Evolutionary conservation across 2,113 vertebrate genomes (phyloP).

Genomic region (Conger conger): DNA sequence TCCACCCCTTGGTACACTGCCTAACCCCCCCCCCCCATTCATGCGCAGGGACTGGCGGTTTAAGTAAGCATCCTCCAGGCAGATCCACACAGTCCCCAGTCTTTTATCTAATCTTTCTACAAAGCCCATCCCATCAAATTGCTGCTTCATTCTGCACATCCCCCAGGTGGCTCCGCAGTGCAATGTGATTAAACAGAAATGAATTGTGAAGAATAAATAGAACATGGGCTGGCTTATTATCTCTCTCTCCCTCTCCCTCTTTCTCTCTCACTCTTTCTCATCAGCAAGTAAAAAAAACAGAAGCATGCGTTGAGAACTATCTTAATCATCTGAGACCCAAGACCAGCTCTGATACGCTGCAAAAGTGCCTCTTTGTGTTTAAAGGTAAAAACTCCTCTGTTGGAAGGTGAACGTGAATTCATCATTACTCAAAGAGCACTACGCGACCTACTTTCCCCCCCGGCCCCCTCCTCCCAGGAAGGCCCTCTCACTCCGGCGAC

Average conservation of each 20-base stretch:
- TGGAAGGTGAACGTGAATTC: not conserved
- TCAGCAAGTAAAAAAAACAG: not conserved
- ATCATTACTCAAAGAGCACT: not conserved
- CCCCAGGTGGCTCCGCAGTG: conserved; percentile 29
- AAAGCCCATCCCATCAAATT: conserved; percentile 11
- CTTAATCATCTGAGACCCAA: not conserved
- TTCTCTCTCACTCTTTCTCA: not conserved
- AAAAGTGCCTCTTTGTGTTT: not conserved
- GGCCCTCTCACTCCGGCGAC: not conserved
- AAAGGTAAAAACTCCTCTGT: not conserved
- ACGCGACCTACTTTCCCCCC: not conserved
- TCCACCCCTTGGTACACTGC: not conserved
- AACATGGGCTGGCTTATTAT: not conserved
- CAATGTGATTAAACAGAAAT: conserved; percentile 31
- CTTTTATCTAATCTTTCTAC: conserved; percentile 16
- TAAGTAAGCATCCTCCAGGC: not conserved
- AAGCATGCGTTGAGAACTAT: no score
- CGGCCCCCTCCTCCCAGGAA: not conserved
- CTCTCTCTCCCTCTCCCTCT: not conserved
- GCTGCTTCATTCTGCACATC: conserved; percentile 16
- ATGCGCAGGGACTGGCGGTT: not conserved
- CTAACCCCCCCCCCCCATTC: not conserved
- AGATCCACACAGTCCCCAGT: not conserved
- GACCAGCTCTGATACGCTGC: not conserved
- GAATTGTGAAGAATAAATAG: conserved; percentile 32